These are phyloP conservation scores for Enteromius treurensis DNA, from an alignment of 2,797 vertebrate genomes.

Conservation along the genomic window DNA sequence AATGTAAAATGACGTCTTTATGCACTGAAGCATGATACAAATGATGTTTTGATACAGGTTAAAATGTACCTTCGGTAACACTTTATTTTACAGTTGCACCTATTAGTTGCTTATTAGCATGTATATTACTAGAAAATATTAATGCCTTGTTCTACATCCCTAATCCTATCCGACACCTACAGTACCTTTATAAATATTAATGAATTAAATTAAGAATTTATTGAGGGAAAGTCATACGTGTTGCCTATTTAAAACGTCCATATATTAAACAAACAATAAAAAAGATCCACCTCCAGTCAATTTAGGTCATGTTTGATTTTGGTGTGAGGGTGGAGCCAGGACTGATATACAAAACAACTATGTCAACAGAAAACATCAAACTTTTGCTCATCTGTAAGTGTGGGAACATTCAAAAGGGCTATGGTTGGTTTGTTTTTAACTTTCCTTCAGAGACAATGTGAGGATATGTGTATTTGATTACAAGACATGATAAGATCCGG, in stretches of 20 bases:
- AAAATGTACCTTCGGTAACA: not conserved
- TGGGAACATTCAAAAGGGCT: constrained; percentile 49
- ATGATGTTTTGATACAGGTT: not conserved
- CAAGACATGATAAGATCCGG: constrained; percentile 70
- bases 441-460: constrained; percentile 79
- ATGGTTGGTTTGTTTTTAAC: constrained; percentile 68
- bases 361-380: not conserved
- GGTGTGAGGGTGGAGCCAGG: not conserved
- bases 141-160: too few relatives aligned
- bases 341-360: not conserved
- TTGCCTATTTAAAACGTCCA: not conserved
- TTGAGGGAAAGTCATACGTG: too few relatives aligned
- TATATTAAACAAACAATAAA: not conserved
- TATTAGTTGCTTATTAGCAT: too few relatives aligned
- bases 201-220: too few relatives aligned
- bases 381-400: not conserved
- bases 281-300: not conserved
- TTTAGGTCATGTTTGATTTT: not conserved
- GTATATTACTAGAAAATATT: too few relatives aligned
- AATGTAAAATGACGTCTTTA: not conserved
- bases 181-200: too few relatives aligned
- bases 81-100: too few relatives aligned
- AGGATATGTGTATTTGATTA: constrained; percentile 81
- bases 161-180: too few relatives aligned
- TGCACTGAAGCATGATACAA: not conserved